phyloP scores from a whole-genome alignment of 2,797 vertebrate genomes.

The Phylloscopus collybita region DNA sequence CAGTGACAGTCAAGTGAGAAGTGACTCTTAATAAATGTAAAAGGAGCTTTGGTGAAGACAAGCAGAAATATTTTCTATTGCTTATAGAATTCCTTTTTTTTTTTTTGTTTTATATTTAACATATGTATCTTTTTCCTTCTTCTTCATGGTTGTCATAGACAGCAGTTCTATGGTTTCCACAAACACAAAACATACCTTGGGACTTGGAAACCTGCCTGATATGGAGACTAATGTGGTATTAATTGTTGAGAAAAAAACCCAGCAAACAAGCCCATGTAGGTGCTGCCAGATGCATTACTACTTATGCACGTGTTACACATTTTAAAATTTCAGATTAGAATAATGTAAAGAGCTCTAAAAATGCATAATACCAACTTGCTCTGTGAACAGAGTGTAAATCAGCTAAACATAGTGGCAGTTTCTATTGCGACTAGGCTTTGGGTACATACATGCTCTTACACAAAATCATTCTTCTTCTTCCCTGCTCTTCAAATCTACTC shows the following conservation, averaged over 20 bases:
- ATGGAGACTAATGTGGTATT: not conserved
- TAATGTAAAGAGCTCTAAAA: not conserved
- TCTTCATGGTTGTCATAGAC: not conserved
- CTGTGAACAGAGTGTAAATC: not conserved
- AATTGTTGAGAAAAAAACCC: not conserved
- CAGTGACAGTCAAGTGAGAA: slow-evolving; percentile 10
- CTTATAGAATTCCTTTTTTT: not conserved
- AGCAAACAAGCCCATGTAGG: not conserved
- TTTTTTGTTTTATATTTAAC: not conserved
- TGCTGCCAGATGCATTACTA: not conserved
- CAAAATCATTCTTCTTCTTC: not conserved
- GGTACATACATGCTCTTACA: not conserved
- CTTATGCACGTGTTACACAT: not conserved
- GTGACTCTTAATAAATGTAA: not conserved
- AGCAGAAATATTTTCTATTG: not conserved
- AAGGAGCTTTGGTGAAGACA: not conserved
- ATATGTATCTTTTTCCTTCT: not conserved
- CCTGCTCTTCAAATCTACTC: not conserved
- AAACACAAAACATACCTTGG: not conserved
- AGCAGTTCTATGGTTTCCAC: not conserved
- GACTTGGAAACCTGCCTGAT: not conserved
- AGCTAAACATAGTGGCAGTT: not conserved
- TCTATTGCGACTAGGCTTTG: not conserved
- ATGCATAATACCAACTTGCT: not conserved
- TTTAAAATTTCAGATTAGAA: not conserved